These are phyloP conservation scores for Drosophila paulistorum DNA, from an alignment of 1,140 invertebrate species.

Conservation along the genomic window DNA sequence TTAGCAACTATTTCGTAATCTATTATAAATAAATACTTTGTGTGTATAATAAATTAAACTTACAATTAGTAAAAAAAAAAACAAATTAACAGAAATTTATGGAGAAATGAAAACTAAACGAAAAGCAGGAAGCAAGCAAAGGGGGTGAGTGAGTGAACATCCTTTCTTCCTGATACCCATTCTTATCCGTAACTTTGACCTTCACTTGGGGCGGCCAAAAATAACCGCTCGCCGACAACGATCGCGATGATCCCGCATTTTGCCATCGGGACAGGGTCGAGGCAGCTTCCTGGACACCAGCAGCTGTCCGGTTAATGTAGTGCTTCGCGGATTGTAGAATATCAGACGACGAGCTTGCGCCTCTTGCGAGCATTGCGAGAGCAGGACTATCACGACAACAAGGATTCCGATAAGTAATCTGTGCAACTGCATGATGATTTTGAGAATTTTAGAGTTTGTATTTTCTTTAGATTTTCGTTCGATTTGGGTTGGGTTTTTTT, in stretches of 20 bases:
- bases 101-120: neutral
- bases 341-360: conserved; percentile 54
- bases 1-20: conserved; percentile 15
- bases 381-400: conserved; percentile 36
- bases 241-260: conserved; percentile 76
- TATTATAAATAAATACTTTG: conserved; percentile 14
- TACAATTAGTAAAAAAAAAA: conserved; percentile 33
- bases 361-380: conserved; percentile 35
- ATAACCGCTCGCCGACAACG: conserved; percentile 70
- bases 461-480: neutral
- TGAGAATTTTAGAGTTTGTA: too few species aligned
- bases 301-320: conserved; percentile 57
- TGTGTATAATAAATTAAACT: conserved; percentile 40
- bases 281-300: conserved; percentile 54
- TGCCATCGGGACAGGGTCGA: conserved; percentile 64
- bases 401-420: conserved; percentile 36
- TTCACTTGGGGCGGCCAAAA: conserved; percentile 64
- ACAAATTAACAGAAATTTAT: neutral
- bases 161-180: too few species aligned
- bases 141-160: too few species aligned
- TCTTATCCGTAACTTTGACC: neutral
- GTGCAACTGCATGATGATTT: conserved; percentile 46
- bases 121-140: neutral
- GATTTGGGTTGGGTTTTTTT: neutral
- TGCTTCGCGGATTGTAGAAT: conserved; percentile 59